phyloP scores from a whole-genome alignment of 2,797 vertebrate genomes.

The Sebastes trivittatus region DNA sequence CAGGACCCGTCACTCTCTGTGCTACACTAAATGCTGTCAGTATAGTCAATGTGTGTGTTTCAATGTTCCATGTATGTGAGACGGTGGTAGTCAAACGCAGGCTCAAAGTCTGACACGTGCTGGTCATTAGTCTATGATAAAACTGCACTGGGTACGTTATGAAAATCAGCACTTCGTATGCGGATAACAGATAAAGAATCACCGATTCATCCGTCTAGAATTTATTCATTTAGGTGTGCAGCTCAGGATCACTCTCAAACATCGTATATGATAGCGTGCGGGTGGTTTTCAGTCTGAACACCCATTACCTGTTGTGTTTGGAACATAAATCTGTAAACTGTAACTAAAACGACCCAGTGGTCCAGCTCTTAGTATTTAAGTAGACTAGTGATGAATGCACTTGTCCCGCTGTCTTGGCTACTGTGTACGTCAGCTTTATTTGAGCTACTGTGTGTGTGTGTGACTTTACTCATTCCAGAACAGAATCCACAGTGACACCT shows the following conservation, averaged over 20 bases:
- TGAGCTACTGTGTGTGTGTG: not conserved
- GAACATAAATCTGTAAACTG: not conserved
- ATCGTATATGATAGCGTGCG: too few species aligned
- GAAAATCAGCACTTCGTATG: not conserved
- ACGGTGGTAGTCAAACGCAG: not conserved
- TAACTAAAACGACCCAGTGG: not conserved
- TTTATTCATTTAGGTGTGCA: not conserved
- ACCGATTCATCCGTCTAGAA: not conserved
- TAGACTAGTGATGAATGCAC: not conserved
- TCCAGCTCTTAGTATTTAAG: not conserved
- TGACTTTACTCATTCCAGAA: not conserved
- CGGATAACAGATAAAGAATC: not conserved
- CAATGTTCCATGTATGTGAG: slow-evolving; percentile 20
- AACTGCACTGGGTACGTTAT: slow-evolving; percentile 24
- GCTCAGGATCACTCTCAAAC: not conserved
- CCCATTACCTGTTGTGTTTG: not conserved
- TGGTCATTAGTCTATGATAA: slow-evolving; percentile 10
- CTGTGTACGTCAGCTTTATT: not conserved
- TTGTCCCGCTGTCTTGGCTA: not conserved
- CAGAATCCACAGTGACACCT: not conserved
- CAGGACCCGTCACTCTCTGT: slow-evolving; percentile 16
- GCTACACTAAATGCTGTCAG: slow-evolving; percentile 27
- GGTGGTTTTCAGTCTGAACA: not conserved
- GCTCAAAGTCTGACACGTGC: not conserved
- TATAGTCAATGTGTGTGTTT: slow-evolving; percentile 12